Percentiles rank a stretch among this genome's conserved stretches.
Conservation (phyloP, 2,888 invertebrate genomes). For the Coecobrya sp. region DNA sequence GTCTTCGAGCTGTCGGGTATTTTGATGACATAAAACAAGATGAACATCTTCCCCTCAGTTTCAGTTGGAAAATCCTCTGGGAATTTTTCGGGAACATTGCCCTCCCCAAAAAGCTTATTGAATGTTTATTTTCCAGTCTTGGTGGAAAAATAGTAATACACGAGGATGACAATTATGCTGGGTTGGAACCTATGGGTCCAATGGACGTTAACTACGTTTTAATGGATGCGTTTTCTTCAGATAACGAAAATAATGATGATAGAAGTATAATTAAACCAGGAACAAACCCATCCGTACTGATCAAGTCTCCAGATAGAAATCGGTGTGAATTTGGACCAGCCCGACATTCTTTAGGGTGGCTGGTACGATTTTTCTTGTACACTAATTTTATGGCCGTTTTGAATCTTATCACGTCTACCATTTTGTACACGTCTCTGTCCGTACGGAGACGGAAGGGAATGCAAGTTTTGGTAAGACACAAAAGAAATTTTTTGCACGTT, state of each 20-base stretch:
- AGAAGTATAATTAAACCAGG: neutral
- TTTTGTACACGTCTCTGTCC: slow-evolving; percentile 40
- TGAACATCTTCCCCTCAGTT: slow-evolving; percentile 56
- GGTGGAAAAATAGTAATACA: neutral
- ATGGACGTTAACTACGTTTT: slow-evolving; percentile 42
- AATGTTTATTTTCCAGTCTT: slow-evolving; percentile 52
- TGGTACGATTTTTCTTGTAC: slow-evolving; percentile 48
- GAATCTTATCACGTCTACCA: slow-evolving; percentile 51
- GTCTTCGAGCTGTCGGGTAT: slow-evolving; percentile 70
- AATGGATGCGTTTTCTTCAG: neutral
- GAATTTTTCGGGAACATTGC: slow-evolving; percentile 63
- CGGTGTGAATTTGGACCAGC: slow-evolving; percentile 21
- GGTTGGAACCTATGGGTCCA: neutral
- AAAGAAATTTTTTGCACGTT: too few species aligned
- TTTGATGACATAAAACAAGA: neutral
- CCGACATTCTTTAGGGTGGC: slow-evolving; percentile 35
- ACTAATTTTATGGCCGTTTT: slow-evolving; percentile 57
- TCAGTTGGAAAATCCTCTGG: slow-evolving; percentile 71
- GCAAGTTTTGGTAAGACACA: slow-evolving; percentile 65
- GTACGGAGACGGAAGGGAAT: slow-evolving; percentile 69
- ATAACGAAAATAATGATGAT: neutral
- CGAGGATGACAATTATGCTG: neutral
- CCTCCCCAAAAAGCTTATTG: slow-evolving; percentile 23
- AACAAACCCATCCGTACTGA: neutral
- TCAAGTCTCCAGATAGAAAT: neutral